Evolutionary conservation across 2,888 invertebrate species (phyloP).

Genomic region (Hypomecis atomaria): DNA sequence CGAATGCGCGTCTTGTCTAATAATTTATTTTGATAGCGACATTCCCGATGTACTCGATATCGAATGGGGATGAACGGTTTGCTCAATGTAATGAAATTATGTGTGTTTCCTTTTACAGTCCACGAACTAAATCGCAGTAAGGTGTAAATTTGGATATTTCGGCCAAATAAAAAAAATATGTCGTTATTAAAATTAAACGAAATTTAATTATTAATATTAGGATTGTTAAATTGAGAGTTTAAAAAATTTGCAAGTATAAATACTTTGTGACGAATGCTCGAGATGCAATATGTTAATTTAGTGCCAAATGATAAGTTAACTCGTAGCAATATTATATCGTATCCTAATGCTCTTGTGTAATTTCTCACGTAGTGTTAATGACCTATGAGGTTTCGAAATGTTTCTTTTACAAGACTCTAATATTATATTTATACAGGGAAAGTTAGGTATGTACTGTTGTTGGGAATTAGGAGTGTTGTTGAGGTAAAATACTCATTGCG

Average conservation of each 20-base stretch:
- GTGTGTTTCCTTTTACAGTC: constrained; percentile 64
- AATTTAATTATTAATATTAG: constrained; percentile 72
- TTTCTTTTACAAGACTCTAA: constrained; percentile 85
- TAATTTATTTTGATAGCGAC: constrained; percentile 64
- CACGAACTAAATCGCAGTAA: constrained; percentile 49
- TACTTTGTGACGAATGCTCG: constrained; percentile 79
- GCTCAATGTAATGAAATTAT: constrained; percentile 73
- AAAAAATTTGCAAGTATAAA: constrained; percentile 73
- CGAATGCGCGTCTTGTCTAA: constrained; percentile 76
- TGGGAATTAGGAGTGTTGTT: constrained; percentile 79
- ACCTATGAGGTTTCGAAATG: constrained; percentile 82
- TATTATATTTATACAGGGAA: constrained; percentile 83
- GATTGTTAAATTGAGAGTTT: constrained; percentile 67
- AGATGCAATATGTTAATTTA: constrained; percentile 85
- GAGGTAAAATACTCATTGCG: constrained; percentile 82
- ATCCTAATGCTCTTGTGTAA: constrained; percentile 83
- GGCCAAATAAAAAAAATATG: constrained; percentile 70
- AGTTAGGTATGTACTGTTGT: constrained; percentile 81
- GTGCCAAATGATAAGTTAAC: constrained; percentile 85
- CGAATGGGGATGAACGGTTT: constrained; percentile 63
- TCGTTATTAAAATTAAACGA: constrained; percentile 67
- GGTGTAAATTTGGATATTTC: constrained; percentile 50
- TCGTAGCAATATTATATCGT: constrained; percentile 83
- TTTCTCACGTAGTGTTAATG: constrained; percentile 82
- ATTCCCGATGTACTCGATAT: constrained; percentile 56